phyloP scores from a whole-genome alignment of 2,113 vertebrate genomes.

The Phylloscopus trochilus region DNA sequence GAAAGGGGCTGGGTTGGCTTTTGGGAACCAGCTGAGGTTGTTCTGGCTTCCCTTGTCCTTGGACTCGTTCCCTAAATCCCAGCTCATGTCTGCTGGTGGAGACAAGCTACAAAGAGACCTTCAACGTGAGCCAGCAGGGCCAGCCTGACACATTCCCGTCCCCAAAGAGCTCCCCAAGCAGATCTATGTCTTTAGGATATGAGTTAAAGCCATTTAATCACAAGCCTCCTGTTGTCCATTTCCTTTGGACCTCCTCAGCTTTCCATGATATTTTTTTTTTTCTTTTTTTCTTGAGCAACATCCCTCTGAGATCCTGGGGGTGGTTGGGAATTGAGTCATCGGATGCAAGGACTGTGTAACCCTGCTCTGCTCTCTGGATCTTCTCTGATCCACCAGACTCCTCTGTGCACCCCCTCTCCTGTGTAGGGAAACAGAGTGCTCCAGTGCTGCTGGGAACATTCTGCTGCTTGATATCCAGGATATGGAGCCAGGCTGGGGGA shows the following conservation, averaged over 20 bases:
- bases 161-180: neutral
- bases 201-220: slow-evolving; percentile 12
- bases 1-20: neutral
- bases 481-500: neutral
- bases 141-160: neutral
- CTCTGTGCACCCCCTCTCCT: neutral
- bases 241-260: neutral
- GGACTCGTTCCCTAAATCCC: neutral
- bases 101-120: neutral
- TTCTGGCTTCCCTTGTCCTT: neutral
- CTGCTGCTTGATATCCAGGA: rapidly evolving
- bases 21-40: neutral
- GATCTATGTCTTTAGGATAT: neutral
- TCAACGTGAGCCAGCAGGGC: neutral
- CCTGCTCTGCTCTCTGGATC: neutral
- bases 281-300: neutral
- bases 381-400: neutral
- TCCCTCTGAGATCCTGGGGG: neutral
- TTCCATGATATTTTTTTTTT: neutral
- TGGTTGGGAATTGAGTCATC: neutral
- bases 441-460: neutral
- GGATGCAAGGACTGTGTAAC: neutral
- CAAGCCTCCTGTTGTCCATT: neutral
- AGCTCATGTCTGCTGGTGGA: neutral
- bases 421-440: rapidly evolving